Percentiles rank a stretch among this genome's conserved stretches.
These are phyloP conservation scores for Psilopsiagon aymara DNA, from an alignment of 2,113 vertebrate species.

Conservation along the genomic window DNA sequence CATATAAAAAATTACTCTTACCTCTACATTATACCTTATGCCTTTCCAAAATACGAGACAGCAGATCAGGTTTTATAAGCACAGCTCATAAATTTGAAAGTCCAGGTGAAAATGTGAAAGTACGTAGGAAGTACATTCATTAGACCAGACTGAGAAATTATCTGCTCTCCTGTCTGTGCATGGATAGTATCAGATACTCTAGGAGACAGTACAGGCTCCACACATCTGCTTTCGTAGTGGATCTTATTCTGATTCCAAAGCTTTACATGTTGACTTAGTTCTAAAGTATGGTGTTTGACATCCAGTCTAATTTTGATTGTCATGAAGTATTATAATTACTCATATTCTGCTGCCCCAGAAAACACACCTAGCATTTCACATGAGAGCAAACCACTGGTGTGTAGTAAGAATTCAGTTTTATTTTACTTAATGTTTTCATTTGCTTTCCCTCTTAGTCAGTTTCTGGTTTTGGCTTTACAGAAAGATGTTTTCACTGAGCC, in stretches of 20 bases:
- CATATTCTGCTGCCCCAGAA: not conserved
- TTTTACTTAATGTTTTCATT: not conserved
- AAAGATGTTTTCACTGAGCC: not conserved
- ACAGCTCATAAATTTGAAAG: not conserved
- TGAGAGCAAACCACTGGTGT: not conserved
- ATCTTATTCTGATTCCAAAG: not conserved
- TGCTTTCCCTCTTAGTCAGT: not conserved
- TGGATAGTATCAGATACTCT: not conserved
- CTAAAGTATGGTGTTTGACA: not conserved
- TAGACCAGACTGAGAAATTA: not conserved
- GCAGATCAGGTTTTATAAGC: not conserved
- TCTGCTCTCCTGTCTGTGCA: not conserved
- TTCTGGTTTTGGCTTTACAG: not conserved
- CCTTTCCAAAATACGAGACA: not conserved
- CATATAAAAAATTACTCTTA: not conserved
- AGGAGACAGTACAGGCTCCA: not conserved
- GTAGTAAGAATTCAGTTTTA: not conserved
- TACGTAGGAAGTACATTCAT: not conserved
- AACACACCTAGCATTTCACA: not conserved
- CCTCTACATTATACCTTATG: not conserved
- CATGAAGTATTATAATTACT: not conserved
- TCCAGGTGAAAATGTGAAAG: not conserved
- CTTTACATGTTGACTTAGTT: not conserved
- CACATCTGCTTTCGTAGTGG: not conserved
- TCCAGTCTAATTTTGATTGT: not conserved